Conservation (phyloP, 2,797 vertebrate genomes). For the Silurus lanzhouensis region DNA sequence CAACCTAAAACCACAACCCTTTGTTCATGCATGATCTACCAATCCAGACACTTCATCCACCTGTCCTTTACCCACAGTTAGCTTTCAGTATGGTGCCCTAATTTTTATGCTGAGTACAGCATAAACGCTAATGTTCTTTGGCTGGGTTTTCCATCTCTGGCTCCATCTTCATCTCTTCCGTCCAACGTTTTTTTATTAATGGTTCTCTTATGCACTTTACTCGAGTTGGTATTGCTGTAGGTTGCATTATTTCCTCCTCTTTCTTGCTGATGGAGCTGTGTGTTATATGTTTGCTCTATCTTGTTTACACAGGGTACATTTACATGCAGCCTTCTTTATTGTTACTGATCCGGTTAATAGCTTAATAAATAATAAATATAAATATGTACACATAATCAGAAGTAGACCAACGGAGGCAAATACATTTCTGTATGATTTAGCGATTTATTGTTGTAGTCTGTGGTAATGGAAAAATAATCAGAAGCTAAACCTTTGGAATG, state of each 20-base stretch:
- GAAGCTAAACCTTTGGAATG: neutral
- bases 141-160: conserved; percentile 5
- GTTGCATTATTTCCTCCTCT: neutral
- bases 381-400: neutral
- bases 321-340: neutral
- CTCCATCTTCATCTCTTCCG: neutral
- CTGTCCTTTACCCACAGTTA: neutral
- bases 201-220: conserved; percentile 14
- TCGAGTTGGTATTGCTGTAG: conserved; percentile 1
- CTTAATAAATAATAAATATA: neutral
- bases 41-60: neutral
- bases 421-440: neutral
- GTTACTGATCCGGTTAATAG: neutral
- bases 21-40: conserved; percentile 12
- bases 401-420: neutral
- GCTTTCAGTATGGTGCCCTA: neutral
- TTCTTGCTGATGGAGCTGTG: conserved; percentile 6
- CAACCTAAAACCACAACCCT: neutral
- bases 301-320: neutral
- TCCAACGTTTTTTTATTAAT: neutral
- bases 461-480: neutral
- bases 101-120: conserved; percentile 17
- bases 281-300: neutral
- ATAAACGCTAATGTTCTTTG: neutral
- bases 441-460: neutral